phyloP scores from a whole-genome alignment of 2,888 invertebrate genomes.

The Acanthosepion lycidas region DNA sequence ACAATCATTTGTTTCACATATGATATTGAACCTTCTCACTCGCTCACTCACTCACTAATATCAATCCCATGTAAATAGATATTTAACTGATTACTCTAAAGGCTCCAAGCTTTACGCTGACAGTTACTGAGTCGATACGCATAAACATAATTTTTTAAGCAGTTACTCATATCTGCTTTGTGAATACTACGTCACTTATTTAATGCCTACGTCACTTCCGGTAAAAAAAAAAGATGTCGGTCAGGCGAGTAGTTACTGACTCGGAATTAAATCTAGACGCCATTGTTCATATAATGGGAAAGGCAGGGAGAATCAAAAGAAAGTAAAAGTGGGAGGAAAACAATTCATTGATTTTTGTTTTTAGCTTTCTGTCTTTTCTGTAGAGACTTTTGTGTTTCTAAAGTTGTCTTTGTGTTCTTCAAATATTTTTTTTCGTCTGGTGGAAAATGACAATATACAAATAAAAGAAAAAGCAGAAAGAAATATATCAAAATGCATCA shows the following conservation, averaged over 20 bases:
- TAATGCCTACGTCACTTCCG: constrained; percentile 1
- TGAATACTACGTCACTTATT: not conserved
- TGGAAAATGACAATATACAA: not conserved
- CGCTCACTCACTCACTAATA: not conserved
- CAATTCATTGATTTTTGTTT: not conserved
- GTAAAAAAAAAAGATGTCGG: not conserved
- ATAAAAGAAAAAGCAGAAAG: not conserved
- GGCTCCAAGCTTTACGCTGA: not conserved
- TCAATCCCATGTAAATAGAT: not conserved
- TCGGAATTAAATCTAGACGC: constrained; percentile 20
- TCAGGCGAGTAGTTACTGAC: not conserved
- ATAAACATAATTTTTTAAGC: not conserved
- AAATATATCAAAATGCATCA: not conserved
- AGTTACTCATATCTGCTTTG: not conserved
- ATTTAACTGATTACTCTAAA: not conserved
- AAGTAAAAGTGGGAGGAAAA: not conserved
- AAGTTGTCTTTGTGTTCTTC: not conserved
- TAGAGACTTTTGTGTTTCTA: not conserved
- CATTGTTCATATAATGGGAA: not conserved
- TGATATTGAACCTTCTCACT: too few relatives aligned
- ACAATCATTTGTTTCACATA: too few relatives aligned
- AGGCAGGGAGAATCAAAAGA: not conserved
- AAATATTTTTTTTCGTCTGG: not conserved
- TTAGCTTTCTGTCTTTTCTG: not conserved
- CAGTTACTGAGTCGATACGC: not conserved